phyloP scores from a whole-genome alignment of 2,797 vertebrate genomes.

The Scomberomorus guttatus region DNA sequence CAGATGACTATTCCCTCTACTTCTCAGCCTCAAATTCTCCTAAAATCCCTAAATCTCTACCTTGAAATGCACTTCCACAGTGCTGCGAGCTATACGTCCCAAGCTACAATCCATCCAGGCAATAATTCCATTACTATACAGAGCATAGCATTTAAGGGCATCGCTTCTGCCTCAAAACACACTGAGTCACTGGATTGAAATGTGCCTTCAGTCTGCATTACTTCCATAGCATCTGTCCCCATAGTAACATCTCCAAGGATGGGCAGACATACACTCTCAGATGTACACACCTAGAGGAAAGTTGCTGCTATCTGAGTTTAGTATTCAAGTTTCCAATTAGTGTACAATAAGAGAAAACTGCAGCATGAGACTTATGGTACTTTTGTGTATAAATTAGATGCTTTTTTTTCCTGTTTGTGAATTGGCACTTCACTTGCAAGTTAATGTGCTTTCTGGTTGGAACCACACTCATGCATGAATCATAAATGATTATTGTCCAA shows the following conservation, averaged over 20 bases:
- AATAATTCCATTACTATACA: slow-evolving; percentile 70
- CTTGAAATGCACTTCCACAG: slow-evolving; percentile 68
- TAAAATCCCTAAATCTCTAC: slow-evolving; percentile 67
- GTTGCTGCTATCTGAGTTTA: slow-evolving; percentile 15
- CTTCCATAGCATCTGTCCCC: slow-evolving; percentile 48
- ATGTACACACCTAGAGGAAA: slow-evolving; percentile 26
- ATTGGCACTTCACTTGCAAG: not conserved
- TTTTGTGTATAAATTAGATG: not conserved
- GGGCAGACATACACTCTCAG: slow-evolving; percentile 18
- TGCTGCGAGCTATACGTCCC: slow-evolving; percentile 40
- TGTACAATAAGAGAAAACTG: not conserved
- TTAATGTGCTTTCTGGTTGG: slow-evolving; percentile 10
- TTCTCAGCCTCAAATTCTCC: slow-evolving; percentile 58
- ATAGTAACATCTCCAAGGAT: slow-evolving; percentile 47
- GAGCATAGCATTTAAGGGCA: slow-evolving; percentile 60
- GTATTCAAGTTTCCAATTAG: not conserved
- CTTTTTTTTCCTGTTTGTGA: not conserved
- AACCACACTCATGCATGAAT: not conserved
- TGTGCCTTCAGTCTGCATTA: slow-evolving; percentile 58
- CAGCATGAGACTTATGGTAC: not conserved
- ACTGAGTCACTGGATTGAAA: slow-evolving; percentile 56
- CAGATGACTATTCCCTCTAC: slow-evolving; percentile 63
- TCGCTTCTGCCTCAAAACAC: slow-evolving; percentile 61
- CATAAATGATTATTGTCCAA: slow-evolving; percentile 18
- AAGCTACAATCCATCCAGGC: slow-evolving; percentile 61